Base-by-base conservation (phyloP, 2,797 vertebrate genomes). In the Amniataba percoides region DNA sequence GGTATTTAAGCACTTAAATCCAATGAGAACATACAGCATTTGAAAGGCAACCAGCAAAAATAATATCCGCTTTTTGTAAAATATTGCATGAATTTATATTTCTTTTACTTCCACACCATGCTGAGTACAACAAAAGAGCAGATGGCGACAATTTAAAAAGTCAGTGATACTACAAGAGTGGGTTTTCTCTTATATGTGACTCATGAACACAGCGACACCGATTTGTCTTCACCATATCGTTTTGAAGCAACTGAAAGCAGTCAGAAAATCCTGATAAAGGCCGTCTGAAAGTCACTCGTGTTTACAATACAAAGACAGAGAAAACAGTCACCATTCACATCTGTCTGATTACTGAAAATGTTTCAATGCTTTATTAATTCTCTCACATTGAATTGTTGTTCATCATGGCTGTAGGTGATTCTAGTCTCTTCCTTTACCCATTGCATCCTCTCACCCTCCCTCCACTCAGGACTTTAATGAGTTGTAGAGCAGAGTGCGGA, bases 311-410 rank as follows among this genome's bases (percentile, higher is more conserved):
- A 71, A 66, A 78, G 82, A 77, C 65, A 72, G 77, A 84, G 82
- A 88, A 89, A 90, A 72, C 71, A 82, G 82, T 69, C 85, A 88
- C 79, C 84, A 73, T 80, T 63, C 68, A 77, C 45, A 73, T 87
- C 55, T 76, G 79, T 92, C 77, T 85, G 68, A 82, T 87, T 82
- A 79, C 82, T 87, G 81, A 78, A 92, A 84, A 89, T 82, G 75
- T 88, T 78, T 77, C 77, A 87, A 80, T 86, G 84, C 82, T 90
- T 91, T 88, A 86, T 87, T 90, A 81, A 84, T 87, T 55, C 61
- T 83, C 76, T 74, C 71, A 83, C 77, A 87, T 67, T 72, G 65
- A 70, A 81, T 25, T 61, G 71, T 68, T 72, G 78, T 58, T 48
- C 63, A 74, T 77, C 57, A 69, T 61, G 72, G 61, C 71, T 80